These are phyloP conservation scores for Siderastrea radians DNA, from an alignment of 92 coral and sea anemone species.

Conservation along the genomic window DNA sequence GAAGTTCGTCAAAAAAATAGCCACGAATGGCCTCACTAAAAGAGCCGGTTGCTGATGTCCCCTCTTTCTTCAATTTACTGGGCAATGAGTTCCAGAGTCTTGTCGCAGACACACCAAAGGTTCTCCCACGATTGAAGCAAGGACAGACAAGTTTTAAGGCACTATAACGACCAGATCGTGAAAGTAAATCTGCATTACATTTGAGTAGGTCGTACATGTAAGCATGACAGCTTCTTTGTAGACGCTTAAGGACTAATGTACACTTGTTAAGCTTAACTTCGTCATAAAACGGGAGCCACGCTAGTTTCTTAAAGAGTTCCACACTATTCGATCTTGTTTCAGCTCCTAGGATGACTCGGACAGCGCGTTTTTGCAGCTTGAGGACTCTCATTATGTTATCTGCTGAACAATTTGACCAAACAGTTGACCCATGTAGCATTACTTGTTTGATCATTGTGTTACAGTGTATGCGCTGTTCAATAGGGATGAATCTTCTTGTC, in stretches of 20 bases:
- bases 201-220: conserved; percentile 22
- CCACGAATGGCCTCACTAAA: conserved; percentile 7
- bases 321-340: conserved; percentile 50
- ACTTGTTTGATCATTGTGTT: conserved; percentile 51
- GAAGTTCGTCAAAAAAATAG: neutral
- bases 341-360: conserved; percentile 43
- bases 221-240: conserved; percentile 17
- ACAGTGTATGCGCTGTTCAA: conserved; percentile 53
- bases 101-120: conserved; percentile 15
- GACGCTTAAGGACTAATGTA: conserved; percentile 30
- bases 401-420: neutral
- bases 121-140: neutral
- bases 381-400: conserved; percentile 42
- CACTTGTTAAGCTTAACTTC: conserved; percentile 41
- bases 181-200: conserved; percentile 7
- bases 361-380: conserved; percentile 58
- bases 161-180: conserved; percentile 24
- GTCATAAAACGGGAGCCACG: conserved; percentile 43
- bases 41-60: neutral
- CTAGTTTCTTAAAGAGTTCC: conserved; percentile 36
- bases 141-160: neutral
- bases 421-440: too few species aligned
- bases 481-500: conserved; percentile 44
- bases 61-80: conserved; percentile 13
- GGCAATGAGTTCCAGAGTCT: conserved; percentile 33